A percentile compares a stretch with the other conserved stretches of the same genome.
Conservation (phyloP, 2,888 invertebrate genomes). For the Lasioglossum malachurum region DNA sequence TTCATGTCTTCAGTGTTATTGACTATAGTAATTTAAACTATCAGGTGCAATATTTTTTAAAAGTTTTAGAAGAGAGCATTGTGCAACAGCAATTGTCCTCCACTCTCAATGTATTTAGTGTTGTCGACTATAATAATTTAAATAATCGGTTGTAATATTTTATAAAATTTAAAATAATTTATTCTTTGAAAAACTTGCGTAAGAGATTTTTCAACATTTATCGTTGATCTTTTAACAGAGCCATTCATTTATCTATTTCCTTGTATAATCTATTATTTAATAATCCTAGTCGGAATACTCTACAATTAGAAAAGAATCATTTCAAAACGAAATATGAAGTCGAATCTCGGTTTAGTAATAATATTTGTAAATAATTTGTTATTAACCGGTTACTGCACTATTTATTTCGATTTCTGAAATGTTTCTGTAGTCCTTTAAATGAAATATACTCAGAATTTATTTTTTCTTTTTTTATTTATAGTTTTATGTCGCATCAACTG, state of each 20-base stretch:
- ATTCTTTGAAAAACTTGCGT: background rate
- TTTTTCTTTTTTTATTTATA: no score
- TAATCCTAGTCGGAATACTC: background rate
- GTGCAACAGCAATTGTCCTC: no score
- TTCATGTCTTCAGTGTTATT: background rate
- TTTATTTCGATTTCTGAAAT: background rate
- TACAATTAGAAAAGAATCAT: background rate
- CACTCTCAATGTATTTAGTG: no score
- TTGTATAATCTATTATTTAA: background rate
- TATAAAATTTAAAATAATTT: background rate
- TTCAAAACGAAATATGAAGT: background rate
- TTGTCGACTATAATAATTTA: no score
- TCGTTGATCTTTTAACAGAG: background rate
- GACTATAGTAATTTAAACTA: background rate
- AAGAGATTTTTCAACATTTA: background rate
- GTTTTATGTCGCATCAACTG: no score
- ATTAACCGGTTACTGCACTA: background rate
- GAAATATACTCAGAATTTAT: no score
- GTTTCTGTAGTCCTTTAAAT: background rate
- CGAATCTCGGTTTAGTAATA: background rate
- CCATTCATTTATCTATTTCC: background rate
- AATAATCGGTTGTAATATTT: no score
- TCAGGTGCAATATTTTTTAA: background rate
- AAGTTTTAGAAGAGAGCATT: background rate
- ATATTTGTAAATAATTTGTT: background rate